Conservation (phyloP, 2,113 vertebrate species). For the Nannospalax galili region DNA sequence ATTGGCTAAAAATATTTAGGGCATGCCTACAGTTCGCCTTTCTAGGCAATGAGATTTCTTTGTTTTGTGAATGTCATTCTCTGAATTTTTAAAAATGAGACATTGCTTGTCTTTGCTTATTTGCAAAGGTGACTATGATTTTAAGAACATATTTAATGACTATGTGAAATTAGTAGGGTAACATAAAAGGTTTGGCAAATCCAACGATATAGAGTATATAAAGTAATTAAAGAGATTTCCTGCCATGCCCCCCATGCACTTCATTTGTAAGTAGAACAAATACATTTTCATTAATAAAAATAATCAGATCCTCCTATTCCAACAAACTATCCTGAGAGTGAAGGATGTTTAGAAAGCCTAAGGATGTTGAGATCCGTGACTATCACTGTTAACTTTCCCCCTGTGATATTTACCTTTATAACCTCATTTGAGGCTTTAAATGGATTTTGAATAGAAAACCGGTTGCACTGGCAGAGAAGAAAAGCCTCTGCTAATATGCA, state of each 20-base stretch:
- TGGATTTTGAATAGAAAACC: constrained; percentile 45
- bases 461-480: not conserved
- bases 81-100: constrained; percentile 17
- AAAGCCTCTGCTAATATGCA: constrained; percentile 44
- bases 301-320: not conserved
- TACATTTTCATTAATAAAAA: constrained; percentile 37
- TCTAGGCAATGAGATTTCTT: not conserved
- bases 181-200: constrained; percentile 21
- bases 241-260: not conserved
- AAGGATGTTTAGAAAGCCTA: not conserved
- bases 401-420: constrained; percentile 40
- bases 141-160: constrained; percentile 37
- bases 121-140: constrained; percentile 5
- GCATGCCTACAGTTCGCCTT: not conserved
- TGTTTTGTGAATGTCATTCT: constrained; percentile 22
- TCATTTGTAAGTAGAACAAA: constrained; percentile 12
- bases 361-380: not conserved
- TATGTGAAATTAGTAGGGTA: constrained; percentile 38
- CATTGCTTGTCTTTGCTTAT: not conserved
- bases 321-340: not conserved
- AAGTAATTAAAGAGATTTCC: constrained; percentile 28
- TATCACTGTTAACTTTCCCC: constrained; percentile 51
- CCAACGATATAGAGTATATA: constrained; percentile 5
- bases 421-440: constrained; percentile 36
- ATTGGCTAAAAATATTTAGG: constrained; percentile 45